These are phyloP conservation scores for Antheraea mylitta DNA, from an alignment of 1,140 invertebrate genomes.

Conservation along the genomic window DNA sequence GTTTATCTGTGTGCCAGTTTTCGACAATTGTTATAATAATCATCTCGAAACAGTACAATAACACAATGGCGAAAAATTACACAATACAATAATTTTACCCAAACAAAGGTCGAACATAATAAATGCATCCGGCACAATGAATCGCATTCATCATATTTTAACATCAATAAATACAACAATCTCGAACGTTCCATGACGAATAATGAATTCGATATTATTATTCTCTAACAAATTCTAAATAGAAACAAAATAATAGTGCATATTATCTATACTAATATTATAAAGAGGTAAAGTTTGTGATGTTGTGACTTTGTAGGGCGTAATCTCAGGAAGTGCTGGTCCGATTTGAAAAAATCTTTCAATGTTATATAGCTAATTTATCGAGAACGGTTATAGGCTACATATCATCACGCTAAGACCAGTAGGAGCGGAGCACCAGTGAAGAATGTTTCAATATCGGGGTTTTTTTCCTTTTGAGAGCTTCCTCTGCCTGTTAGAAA, in stretches of 20 bases:
- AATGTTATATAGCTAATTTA: too few relatives aligned
- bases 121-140: slow-evolving; percentile 39
- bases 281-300: too few relatives aligned
- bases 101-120: slow-evolving; percentile 57
- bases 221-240: slow-evolving; percentile 20
- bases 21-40: slow-evolving; percentile 17
- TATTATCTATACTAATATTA: too few relatives aligned
- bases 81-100: slow-evolving; percentile 58
- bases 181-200: slow-evolving; percentile 35
- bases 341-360: too few relatives aligned
- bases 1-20: slow-evolving; percentile 14
- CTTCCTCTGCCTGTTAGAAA: too few relatives aligned
- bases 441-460: too few relatives aligned
- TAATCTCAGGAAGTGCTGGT: too few relatives aligned
- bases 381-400: too few relatives aligned
- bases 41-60: slow-evolving; percentile 30
- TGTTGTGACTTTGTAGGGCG: too few relatives aligned
- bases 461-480: too few relatives aligned
- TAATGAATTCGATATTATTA: slow-evolving; percentile 48
- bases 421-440: too few relatives aligned
- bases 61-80: slow-evolving; percentile 46
- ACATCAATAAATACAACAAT: slow-evolving; percentile 49
- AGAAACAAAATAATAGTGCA: background rate
- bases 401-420: too few relatives aligned
- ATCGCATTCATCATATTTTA: slow-evolving; percentile 56